These are phyloP conservation scores for Nasonia vitripennis DNA, from an alignment of 1,140 invertebrate species.

Conservation along the genomic window DNA sequence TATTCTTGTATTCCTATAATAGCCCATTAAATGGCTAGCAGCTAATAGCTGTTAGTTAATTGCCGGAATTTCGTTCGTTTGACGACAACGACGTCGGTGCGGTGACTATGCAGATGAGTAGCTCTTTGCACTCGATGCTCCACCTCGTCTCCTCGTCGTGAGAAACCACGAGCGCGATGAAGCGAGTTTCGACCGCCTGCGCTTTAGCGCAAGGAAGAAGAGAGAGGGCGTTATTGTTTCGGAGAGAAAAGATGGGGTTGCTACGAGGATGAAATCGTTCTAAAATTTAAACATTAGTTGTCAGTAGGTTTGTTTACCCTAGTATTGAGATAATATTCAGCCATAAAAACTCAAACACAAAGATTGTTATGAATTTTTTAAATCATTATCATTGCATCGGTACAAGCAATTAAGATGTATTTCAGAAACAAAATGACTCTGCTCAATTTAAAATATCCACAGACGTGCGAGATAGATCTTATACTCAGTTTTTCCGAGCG, in stretches of 20 bases:
- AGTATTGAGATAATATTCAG: too few species aligned
- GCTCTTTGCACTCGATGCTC: not conserved
- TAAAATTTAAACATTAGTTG: too few species aligned
- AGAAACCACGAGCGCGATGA: not conserved
- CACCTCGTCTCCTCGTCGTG: not conserved
- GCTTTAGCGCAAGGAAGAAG: too few species aligned
- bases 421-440: not conserved
- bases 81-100: slow-evolving; percentile 36
- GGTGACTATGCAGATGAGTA: not conserved
- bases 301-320: too few species aligned
- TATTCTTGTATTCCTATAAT: slow-evolving; percentile 66
- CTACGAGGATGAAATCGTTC: too few species aligned
- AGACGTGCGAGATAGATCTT: not conserved
- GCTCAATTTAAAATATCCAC: not conserved
- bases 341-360: too few species aligned
- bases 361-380: too few species aligned
- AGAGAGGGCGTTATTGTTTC: too few species aligned
- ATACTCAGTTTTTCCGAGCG: not conserved
- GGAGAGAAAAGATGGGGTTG: too few species aligned
- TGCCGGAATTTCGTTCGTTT: slow-evolving; percentile 68
- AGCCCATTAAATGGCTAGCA: slow-evolving; percentile 65
- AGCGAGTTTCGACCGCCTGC: not conserved
- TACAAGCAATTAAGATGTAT: too few species aligned
- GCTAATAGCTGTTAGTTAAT: slow-evolving; percentile 69
- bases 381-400: too few species aligned